Evolutionary conservation across 2,113 vertebrate genomes (phyloP).

Genomic region (Regulus satrapa): DNA sequence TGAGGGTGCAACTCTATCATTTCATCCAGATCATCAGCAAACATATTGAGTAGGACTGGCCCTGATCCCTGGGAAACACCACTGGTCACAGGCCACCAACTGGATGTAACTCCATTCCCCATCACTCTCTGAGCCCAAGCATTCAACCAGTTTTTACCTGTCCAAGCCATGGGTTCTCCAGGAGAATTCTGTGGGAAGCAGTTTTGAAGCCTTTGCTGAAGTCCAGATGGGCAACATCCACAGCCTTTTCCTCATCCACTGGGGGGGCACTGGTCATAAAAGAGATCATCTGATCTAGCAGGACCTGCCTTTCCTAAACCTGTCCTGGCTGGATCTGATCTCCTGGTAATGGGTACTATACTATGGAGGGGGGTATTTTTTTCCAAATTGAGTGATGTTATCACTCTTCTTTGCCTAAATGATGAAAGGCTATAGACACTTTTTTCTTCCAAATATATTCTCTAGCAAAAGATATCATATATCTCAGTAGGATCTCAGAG

Average conservation of each 20-base stretch:
- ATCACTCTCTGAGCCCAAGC: not conserved
- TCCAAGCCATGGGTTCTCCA: not conserved
- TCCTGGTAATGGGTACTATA: not conserved
- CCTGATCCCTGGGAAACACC: not conserved
- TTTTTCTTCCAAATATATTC: not conserved
- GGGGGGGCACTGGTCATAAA: not conserved
- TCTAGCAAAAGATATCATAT: not conserved
- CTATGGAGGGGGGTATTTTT: not conserved
- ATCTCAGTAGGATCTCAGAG: not conserved
- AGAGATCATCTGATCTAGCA: not conserved
- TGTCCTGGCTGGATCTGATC: not conserved
- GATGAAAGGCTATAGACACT: not conserved
- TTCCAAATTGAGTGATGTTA: not conserved
- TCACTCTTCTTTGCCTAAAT: not conserved
- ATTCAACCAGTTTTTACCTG: not conserved
- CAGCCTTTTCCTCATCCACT: not conserved
- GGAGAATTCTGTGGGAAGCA: not conserved
- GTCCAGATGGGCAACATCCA: not conserved
- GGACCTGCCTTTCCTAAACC: not conserved
- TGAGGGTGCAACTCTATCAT: not conserved
- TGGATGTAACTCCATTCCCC: not conserved
- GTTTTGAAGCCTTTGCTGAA: not conserved
- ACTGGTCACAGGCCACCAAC: not conserved
- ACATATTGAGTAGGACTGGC: not conserved
- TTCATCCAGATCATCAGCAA: fast-evolving